phyloP scores from a whole-genome alignment of 2,113 vertebrate genomes.

The Scytalopus superciliaris region DNA sequence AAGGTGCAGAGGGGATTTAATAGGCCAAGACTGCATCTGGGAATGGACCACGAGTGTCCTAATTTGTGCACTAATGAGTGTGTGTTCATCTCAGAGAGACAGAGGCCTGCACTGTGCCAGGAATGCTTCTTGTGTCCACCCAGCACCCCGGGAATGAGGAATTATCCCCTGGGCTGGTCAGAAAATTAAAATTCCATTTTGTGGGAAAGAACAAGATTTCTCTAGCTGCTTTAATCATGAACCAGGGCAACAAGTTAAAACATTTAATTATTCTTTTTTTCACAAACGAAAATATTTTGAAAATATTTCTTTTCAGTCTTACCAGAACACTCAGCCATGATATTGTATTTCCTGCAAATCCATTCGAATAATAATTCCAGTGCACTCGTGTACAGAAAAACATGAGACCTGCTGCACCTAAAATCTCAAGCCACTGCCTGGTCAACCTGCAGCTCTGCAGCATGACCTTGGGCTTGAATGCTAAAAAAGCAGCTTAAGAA shows the following conservation, averaged over 20 bases:
- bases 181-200: background rate
- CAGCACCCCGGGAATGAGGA: background rate
- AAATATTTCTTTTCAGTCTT: background rate
- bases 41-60: rapidly evolving
- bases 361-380: background rate
- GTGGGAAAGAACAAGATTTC: background rate
- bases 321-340: background rate
- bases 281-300: background rate
- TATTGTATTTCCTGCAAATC: background rate
- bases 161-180: background rate
- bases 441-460: background rate
- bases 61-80: background rate
- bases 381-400: background rate
- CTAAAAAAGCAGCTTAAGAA: background rate
- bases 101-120: background rate
- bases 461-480: background rate
- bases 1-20: conserved; percentile 8
- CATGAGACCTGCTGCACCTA: background rate
- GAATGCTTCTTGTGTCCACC: background rate
- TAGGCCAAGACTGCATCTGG: background rate
- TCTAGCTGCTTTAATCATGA: background rate
- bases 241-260: background rate
- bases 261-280: background rate
- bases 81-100: background rate
- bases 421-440: background rate